A percentile compares a stretch with the other conserved stretches of the same genome.
Conservation (phyloP, 2,113 vertebrate species). For the Phylloscopus whistleri region DNA sequence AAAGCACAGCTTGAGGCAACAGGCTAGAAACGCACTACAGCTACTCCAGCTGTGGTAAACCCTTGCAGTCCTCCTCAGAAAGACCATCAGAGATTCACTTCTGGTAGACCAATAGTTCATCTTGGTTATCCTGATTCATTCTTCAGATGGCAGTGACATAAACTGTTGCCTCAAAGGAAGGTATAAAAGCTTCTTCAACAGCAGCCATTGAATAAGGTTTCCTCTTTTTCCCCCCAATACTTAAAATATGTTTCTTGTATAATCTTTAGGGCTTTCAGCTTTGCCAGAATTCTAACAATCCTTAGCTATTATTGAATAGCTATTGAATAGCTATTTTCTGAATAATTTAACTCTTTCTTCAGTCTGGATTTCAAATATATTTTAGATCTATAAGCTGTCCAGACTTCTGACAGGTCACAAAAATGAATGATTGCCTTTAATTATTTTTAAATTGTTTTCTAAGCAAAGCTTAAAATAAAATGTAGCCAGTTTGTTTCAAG, state of each 20-base stretch:
- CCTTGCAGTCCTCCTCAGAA: neutral
- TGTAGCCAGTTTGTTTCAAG: neutral
- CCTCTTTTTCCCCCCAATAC: neutral
- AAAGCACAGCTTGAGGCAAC: neutral
- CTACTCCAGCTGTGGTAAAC: neutral
- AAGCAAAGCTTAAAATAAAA: neutral
- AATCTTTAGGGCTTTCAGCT: neutral
- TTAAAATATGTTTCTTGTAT: neutral
- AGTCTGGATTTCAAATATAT: neutral
- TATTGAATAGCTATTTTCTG: neutral
- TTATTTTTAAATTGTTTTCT: neutral
- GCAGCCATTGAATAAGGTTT: neutral
- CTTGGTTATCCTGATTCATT: neutral
- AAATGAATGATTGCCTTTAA: neutral
- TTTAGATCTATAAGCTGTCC: neutral
- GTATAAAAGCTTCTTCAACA: neutral
- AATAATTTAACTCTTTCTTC: neutral
- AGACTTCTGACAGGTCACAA: neutral
- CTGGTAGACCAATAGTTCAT: neutral
- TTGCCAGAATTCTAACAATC: neutral
- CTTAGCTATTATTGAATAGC: neutral
- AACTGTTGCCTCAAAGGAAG: neutral
- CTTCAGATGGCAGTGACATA: neutral
- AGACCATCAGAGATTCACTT: neutral
- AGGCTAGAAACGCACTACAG: neutral